A percentile compares a stretch with the other conserved stretches of the same genome.
These are phyloP conservation scores for Tryphoninae sp. DNA, from an alignment of 2,888 invertebrate genomes.

Conservation along the genomic window DNA sequence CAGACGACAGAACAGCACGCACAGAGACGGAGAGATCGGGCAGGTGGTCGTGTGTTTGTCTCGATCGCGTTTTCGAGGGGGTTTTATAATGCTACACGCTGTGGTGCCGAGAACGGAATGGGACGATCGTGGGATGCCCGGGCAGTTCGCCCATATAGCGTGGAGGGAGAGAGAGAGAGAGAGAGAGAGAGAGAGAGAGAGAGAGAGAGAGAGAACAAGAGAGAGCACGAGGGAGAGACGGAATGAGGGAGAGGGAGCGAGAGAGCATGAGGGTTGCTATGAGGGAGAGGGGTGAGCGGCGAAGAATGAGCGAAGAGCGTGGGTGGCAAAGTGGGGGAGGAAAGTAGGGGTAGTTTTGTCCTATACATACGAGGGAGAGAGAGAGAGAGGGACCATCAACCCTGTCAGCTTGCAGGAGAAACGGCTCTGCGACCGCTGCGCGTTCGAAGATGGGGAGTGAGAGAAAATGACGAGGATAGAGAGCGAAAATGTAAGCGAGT, in stretches of 20 bases:
- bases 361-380: constrained; percentile 24
- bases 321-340: constrained; percentile 53
- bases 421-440: constrained; percentile 41
- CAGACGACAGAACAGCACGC: constrained; percentile 1
- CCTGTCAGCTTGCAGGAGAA: constrained; percentile 18
- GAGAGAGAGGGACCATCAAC: constrained; percentile 33
- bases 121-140: constrained; percentile 80
- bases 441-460: constrained; percentile 4
- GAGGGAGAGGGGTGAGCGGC: constrained; percentile 19
- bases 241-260: constrained; percentile 15
- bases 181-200: constrained; percentile 34
- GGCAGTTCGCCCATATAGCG: constrained; percentile 79
- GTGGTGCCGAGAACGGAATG: constrained; percentile 81
- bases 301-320: constrained; percentile 42
- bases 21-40: constrained; percentile 58
- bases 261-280: constrained; percentile 44
- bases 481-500: constrained; percentile 41
- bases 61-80: constrained; percentile 67
- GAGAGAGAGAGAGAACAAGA: constrained; percentile 31
- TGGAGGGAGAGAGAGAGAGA: constrained; percentile 72
- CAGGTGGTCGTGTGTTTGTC: constrained; percentile 67
- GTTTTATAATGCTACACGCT: constrained; percentile 77
- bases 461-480: constrained; percentile 12
- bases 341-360: constrained; percentile 56
- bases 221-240: constrained; percentile 37